Base-by-base conservation (phyloP, 2,888 invertebrate species). In the Torymus texanus region DNA sequence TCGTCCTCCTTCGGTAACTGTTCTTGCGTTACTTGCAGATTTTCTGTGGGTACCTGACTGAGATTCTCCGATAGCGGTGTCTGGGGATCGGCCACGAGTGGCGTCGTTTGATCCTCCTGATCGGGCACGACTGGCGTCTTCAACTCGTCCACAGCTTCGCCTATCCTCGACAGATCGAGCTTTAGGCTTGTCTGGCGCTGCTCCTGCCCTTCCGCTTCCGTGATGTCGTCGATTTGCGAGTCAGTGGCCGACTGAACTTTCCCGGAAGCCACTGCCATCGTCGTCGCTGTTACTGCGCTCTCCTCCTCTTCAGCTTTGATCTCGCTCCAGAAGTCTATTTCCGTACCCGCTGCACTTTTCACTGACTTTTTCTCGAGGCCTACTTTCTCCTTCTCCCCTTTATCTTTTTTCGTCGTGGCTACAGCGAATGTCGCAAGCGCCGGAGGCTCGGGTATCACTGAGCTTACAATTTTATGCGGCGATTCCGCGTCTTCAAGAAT, bases 321-420 rank as follows among this genome's bases (percentile, higher is more conserved):
- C 84, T 89, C 88, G 72, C 85, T 89, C 88, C 89, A 90, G 83
- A 90, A 90, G 82, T 90, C 90, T 76, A 90, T 87, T 75, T 86
- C 88, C 56, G 85, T 75, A 13, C n/a, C 53, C 14, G 63, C 50
- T 21, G 56, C 62, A 51, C 67, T 21, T 50, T 59, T 61, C 62
- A 58, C 56, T 51, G 77, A 68, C 78, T 77, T 77, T 76, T 80
- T 73, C 62, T 72, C 53, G 4, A 73, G 81, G 78, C 81, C 81
- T 75, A 81, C 78, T 81, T 81, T 81, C 78, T 56, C 24, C 62
- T 51, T 13, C 14, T 74, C 61, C n/a, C 24, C 53, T 29, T 67
- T 63, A 16, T 73, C 50, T 56, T 62, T 81, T 62, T 72, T 75
- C 59, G 58, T 63, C 21, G 66, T 72, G 29, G 56, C 50, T 13